Percentiles rank a stretch among this genome's conserved stretches.
These are phyloP conservation scores for Atta texana DNA, from an alignment of 1,140 invertebrate genomes.

Conservation along the genomic window DNA sequence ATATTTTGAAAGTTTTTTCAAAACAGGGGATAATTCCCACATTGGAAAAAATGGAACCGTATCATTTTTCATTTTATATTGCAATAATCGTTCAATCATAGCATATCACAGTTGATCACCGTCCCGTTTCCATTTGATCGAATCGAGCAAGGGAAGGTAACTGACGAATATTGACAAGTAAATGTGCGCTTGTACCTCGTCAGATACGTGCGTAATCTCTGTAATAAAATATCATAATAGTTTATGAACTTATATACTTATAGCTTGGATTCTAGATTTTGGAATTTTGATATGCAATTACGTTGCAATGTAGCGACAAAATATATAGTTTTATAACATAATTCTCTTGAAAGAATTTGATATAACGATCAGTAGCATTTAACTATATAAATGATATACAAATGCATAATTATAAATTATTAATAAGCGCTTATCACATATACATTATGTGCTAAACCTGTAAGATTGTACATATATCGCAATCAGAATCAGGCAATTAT, in stretches of 20 bases:
- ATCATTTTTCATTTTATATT: conserved; percentile 63
- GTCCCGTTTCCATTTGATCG: conserved; percentile 67
- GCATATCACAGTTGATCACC: conserved; percentile 52
- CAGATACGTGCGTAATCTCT: conserved; percentile 61
- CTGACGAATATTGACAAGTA: conserved; percentile 37
- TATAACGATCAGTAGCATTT: not conserved
- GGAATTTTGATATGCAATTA: not conserved
- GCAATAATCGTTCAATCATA: conserved; percentile 8
- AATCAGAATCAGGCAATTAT: not conserved
- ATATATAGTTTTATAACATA: not conserved
- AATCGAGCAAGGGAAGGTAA: conserved; percentile 63
- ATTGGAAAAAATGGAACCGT: conserved; percentile 18
- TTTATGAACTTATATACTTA: conserved; percentile 42
- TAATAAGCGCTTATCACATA: not conserved
- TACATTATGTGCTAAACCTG: not conserved
- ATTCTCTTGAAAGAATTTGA: not conserved
- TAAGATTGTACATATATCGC: not conserved
- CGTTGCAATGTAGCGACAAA: not conserved
- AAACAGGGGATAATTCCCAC: not conserved
- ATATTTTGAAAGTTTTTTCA: not conserved
- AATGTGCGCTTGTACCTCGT: not conserved
- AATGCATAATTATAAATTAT: not conserved
- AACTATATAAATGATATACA: not conserved
- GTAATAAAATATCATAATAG: conserved; percentile 62
- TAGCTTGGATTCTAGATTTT: not conserved